Evolutionary conservation across 53 echinoderm and acorn worm genomes (phyloP).

Genomic region (Zoroaster sp.): DNA sequence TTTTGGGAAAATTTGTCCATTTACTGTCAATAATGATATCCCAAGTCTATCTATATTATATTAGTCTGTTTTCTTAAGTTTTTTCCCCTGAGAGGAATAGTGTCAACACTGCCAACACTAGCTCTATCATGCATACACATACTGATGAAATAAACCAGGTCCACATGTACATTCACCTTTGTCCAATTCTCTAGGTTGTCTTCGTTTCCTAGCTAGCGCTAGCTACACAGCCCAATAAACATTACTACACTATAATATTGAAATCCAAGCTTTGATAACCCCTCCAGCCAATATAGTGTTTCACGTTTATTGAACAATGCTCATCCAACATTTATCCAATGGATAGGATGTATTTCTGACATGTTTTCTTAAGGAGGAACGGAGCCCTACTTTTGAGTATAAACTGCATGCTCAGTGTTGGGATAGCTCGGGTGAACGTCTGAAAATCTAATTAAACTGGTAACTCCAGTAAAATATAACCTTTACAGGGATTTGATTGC

Average conservation of each 20-base stretch:
- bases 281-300: conserved; percentile 9
- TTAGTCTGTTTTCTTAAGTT: no score
- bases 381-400: background rate
- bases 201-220: no score
- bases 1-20: no score
- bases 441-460: background rate
- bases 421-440: background rate
- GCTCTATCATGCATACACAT: no score
- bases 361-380: background rate
- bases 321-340: background rate
- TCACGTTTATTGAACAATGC: conserved; percentile 14
- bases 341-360: background rate
- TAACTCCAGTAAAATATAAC: background rate
- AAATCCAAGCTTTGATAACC: background rate
- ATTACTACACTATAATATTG: background rate
- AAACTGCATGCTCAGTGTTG: background rate
- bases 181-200: no score
- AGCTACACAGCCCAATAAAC: background rate
- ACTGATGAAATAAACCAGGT: no score
- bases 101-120: no score
- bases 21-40: no score
- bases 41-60: no score
- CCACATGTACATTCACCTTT: no score
- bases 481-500: background rate
- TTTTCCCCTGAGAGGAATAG: no score